phyloP scores from a whole-genome alignment of 2,888 invertebrate genomes.

The Rotaria macrura region DNA sequence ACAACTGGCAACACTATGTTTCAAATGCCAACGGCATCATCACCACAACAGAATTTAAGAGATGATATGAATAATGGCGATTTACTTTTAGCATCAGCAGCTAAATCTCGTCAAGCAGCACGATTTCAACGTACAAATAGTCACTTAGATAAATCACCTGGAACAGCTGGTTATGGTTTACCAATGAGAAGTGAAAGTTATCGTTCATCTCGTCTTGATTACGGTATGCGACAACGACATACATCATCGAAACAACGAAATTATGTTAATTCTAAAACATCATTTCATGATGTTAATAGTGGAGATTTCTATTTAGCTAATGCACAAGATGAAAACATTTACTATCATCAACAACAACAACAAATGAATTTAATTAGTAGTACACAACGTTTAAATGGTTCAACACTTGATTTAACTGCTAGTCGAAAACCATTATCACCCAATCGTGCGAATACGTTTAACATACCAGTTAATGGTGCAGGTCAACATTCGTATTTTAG shows the following conservation, averaged over 20 bases:
- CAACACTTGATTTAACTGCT: constrained; percentile 8
- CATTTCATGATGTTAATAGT: background rate
- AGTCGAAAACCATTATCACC: background rate
- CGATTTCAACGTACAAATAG: background rate
- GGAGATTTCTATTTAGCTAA: background rate
- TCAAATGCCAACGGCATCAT: background rate
- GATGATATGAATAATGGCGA: background rate
- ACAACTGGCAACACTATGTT: background rate
- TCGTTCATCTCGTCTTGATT: background rate
- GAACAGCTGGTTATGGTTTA: background rate
- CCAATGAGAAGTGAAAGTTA: background rate
- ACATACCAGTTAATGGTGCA: background rate
- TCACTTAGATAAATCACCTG: background rate
- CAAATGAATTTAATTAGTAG: background rate
- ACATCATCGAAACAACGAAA: background rate
- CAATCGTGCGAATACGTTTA: background rate
- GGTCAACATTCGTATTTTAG: background rate
- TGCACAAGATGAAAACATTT: background rate
- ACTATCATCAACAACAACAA: background rate
- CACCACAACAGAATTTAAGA: background rate
- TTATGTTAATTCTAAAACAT: constrained; percentile 16
- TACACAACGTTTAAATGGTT: background rate
- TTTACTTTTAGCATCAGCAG: background rate
- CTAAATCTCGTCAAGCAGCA: background rate
- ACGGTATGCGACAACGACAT: background rate